Conservation (phyloP, 2,113 vertebrate species). For the Cavia porcellus region DNA sequence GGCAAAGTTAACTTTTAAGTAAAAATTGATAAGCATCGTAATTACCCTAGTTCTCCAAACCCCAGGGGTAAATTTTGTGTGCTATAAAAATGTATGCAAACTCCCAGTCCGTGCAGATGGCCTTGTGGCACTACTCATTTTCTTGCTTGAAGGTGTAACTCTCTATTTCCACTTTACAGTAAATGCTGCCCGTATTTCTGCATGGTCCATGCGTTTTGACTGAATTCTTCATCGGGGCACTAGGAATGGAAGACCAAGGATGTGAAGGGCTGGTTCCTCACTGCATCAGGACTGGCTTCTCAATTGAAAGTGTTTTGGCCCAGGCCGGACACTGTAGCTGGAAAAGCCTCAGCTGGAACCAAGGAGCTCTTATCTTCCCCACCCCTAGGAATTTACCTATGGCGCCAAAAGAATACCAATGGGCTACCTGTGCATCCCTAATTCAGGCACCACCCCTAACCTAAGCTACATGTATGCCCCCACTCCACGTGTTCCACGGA, state of each 20-base stretch:
- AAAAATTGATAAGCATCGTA: not conserved
- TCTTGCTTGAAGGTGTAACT: not conserved
- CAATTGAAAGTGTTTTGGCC: not conserved
- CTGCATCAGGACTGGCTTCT: not conserved
- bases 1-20: not conserved
- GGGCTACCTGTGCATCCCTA: too few species aligned
- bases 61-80: not conserved
- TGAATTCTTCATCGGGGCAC: not conserved
- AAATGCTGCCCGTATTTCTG: not conserved
- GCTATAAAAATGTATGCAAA: not conserved
- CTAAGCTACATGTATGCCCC: too few species aligned
- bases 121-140: not conserved
- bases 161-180: not conserved
- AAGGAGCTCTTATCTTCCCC: too few species aligned
- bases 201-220: not conserved
- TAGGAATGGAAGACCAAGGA: not conserved
- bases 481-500: too few species aligned
- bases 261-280: not conserved
- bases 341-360: too few species aligned
- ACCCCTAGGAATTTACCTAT: too few species aligned
- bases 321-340: too few species aligned
- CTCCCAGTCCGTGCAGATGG: not conserved
- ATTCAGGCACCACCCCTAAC: too few species aligned
- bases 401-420: too few species aligned
- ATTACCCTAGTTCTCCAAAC: not conserved